phyloP scores from a whole-genome alignment of 1,140 invertebrate genomes.

The Drosophila aff. region DNA sequence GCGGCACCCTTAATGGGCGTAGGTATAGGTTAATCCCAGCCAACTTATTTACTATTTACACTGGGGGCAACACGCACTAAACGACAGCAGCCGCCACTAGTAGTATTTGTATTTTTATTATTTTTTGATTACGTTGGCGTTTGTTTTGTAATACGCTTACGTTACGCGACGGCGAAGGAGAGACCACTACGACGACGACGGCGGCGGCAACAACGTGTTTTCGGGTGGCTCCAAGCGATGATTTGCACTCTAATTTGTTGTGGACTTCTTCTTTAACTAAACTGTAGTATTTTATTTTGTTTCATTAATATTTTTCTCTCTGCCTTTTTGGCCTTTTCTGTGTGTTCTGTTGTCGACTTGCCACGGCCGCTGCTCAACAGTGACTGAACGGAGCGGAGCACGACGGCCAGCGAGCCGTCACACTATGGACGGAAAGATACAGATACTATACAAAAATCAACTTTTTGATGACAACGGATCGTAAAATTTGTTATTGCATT shows the following conservation, averaged over 20 bases:
- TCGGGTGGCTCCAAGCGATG: conserved; percentile 45
- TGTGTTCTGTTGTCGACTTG: conserved; percentile 50
- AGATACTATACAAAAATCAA: no score
- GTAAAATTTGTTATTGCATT: no score
- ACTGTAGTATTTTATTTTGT: neutral
- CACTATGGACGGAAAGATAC: no score
- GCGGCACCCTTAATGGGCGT: conserved; percentile 29
- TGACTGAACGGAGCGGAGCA: conserved; percentile 52
- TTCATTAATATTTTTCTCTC: neutral
- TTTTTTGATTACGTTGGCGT: conserved; percentile 47
- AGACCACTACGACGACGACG: conserved; percentile 3
- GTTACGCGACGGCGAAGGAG: conserved; percentile 63
- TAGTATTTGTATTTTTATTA: conserved; percentile 30
- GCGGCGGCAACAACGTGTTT: conserved; percentile 51
- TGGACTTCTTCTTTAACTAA: conserved; percentile 13
- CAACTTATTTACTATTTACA: conserved; percentile 36
- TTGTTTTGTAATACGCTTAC: conserved; percentile 79
- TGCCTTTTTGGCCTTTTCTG: conserved; percentile 13
- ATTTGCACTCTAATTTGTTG: conserved; percentile 42
- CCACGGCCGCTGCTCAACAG: conserved; percentile 74
- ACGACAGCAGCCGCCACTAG: conserved; percentile 4
- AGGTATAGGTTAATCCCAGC: conserved; percentile 11
- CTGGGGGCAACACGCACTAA: conserved; percentile 12
- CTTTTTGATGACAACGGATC: no score
- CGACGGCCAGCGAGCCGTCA: conserved; percentile 7